phyloP scores from a whole-genome alignment of 2,888 invertebrate genomes.

The Dolichomitus sp. region DNA sequence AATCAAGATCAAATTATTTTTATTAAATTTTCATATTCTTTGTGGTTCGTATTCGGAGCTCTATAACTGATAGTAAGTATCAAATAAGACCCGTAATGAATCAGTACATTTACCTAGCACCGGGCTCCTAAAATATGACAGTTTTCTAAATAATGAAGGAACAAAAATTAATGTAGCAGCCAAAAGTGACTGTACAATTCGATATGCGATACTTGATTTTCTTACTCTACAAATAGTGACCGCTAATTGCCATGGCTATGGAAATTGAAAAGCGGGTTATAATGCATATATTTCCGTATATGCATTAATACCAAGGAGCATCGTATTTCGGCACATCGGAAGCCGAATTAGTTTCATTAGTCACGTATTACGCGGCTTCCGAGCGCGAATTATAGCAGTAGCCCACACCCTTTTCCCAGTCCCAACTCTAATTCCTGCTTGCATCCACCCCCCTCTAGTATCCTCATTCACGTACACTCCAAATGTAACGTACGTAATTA shows the following conservation, averaged over 20 bases:
- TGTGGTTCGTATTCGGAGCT: too few species aligned
- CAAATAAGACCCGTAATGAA: too few species aligned
- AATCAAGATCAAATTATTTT: too few species aligned
- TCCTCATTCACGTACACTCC: slow-evolving; percentile 38
- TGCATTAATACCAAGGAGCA: slow-evolving; percentile 9
- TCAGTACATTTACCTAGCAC: background rate
- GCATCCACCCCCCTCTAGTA: slow-evolving; percentile 25
- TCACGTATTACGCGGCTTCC: slow-evolving; percentile 57
- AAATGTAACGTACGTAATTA: slow-evolving; percentile 60
- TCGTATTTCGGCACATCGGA: slow-evolving; percentile 37
- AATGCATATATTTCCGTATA: background rate
- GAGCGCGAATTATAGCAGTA: slow-evolving; percentile 14
- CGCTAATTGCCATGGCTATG: too few species aligned
- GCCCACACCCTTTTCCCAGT: slow-evolving; percentile 49
- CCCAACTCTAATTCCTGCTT: slow-evolving; percentile 43
- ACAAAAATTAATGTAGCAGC: background rate
- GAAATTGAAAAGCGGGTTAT: background rate
- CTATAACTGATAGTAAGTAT: too few species aligned
- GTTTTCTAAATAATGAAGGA: background rate
- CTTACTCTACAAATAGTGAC: too few species aligned
- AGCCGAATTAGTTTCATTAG: slow-evolving; percentile 58
- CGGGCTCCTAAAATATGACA: background rate
- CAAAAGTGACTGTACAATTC: background rate
- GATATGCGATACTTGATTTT: background rate
- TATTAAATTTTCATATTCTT: too few species aligned